phyloP scores from a whole-genome alignment of 2,888 invertebrate genomes.

The Dasysyrphus albostriatus region DNA sequence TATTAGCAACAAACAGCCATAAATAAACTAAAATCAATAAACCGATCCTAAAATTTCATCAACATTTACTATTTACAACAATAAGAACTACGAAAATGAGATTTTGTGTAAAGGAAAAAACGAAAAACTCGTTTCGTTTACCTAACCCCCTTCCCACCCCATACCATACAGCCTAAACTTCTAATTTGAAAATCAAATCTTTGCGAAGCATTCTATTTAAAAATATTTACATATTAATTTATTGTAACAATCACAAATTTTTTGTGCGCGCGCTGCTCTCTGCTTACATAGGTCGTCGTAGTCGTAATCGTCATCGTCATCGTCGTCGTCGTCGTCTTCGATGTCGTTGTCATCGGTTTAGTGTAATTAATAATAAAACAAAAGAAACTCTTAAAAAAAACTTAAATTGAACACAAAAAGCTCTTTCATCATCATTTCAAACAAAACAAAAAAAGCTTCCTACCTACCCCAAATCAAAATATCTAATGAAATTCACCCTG shows the following conservation, averaged over 20 bases:
- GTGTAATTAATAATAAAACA: slow-evolving; percentile 2
- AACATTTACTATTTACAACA: slow-evolving; percentile 14
- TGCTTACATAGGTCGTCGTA: slow-evolving; percentile 25
- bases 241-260: slow-evolving; percentile 40
- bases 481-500: slow-evolving; percentile 68
- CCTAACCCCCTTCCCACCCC: background rate
- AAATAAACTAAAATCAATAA: slow-evolving; percentile 30
- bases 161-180: slow-evolving; percentile 8
- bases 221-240: slow-evolving; percentile 48
- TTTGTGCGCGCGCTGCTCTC: slow-evolving; percentile 42
- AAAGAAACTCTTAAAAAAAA: slow-evolving; percentile 5
- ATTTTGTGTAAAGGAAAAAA: background rate
- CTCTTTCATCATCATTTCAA: slow-evolving; percentile 3
- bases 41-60: background rate
- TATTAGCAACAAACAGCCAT: background rate
- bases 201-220: slow-evolving; percentile 24
- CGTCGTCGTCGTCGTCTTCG: background rate
- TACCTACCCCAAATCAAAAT: slow-evolving; percentile 34
- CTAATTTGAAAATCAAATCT: slow-evolving; percentile 59
- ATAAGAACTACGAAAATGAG: background rate
- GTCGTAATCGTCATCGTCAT: no score
- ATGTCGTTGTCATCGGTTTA: background rate
- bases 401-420: slow-evolving; percentile 11
- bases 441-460: slow-evolving; percentile 7
- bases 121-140: slow-evolving; percentile 32